Evolutionary conservation across 92 coral and sea anemone species (phyloP).

Genomic region (Blastomussa wellsi): DNA sequence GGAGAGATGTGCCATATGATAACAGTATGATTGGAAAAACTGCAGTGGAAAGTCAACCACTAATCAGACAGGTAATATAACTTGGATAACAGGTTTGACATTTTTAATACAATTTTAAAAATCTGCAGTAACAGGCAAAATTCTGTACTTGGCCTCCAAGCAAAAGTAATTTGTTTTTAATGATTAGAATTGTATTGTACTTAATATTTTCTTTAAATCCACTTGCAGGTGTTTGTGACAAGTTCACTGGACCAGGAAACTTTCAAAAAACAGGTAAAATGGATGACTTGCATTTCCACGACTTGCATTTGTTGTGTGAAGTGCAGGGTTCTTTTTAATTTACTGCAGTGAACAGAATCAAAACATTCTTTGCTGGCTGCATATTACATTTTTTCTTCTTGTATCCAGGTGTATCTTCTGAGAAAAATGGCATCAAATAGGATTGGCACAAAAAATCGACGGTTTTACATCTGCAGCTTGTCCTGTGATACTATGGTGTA

Average conservation of each 20-base stretch:
- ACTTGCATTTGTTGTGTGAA: too few species aligned
- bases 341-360: too few species aligned
- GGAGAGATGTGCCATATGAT: slow-evolving; percentile 83
- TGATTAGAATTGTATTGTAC: not conserved
- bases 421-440: slow-evolving; percentile 82
- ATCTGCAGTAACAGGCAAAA: not conserved
- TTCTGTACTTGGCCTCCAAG: not conserved
- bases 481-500: slow-evolving; percentile 89
- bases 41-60: slow-evolving; percentile 82
- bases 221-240: slow-evolving; percentile 80
- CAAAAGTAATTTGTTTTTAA: not conserved
- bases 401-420: slow-evolving; percentile 73
- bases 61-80: slow-evolving; percentile 76
- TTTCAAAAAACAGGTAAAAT: slow-evolving; percentile 72
- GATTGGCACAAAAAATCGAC: slow-evolving; percentile 79
- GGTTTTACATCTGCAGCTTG: slow-evolving; percentile 91
- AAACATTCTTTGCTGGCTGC: too few species aligned
- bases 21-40: slow-evolving; percentile 85
- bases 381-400: too few species aligned
- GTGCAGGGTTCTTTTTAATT: too few species aligned
- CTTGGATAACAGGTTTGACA: not conserved
- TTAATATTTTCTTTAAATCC: too few species aligned
- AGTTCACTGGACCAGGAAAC: slow-evolving; percentile 67
- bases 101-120: too few species aligned
- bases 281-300: too few species aligned